phyloP scores from a whole-genome alignment of 2,888 invertebrate species.

The Thereva unica region DNA sequence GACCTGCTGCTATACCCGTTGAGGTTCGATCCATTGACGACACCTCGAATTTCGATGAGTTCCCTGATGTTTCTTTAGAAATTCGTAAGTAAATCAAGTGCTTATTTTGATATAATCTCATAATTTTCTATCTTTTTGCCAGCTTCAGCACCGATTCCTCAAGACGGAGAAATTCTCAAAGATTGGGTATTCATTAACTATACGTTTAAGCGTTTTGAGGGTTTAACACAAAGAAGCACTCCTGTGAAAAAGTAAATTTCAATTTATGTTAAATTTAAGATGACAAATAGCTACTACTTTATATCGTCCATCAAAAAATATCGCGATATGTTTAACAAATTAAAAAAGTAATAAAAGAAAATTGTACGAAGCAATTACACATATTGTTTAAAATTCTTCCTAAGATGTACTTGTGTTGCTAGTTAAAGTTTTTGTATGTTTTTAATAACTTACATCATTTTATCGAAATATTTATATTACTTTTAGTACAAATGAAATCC shows the following conservation, averaged over 20 bases:
- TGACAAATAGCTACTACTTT: slow-evolving; percentile 32
- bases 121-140: slow-evolving; percentile 50
- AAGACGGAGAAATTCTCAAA: slow-evolving; percentile 92
- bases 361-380: no score
- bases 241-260: slow-evolving; percentile 72
- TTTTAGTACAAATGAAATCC: no score
- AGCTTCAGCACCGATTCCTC: slow-evolving; percentile 85
- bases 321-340: slow-evolving; percentile 33
- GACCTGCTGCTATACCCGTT: slow-evolving; percentile 97
- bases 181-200: slow-evolving; percentile 99
- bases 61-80: slow-evolving; percentile 98
- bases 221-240: slow-evolving; percentile 87
- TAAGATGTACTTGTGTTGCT: no score
- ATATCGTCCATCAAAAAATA: slow-evolving; percentile 32
- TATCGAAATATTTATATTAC: no score
- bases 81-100: slow-evolving; percentile 77
- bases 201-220: slow-evolving; percentile 99
- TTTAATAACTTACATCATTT: no score
- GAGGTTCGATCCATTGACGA: slow-evolving; percentile 99
- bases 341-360: slow-evolving; percentile 1
- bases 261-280: slow-evolving; percentile 26
- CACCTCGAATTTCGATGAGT: slow-evolving; percentile 99
- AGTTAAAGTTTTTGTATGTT: no score
- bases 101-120: not conserved
- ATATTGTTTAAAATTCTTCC: no score